phyloP scores from a whole-genome alignment of 2,888 invertebrate species.

The Clivina fossor region DNA sequence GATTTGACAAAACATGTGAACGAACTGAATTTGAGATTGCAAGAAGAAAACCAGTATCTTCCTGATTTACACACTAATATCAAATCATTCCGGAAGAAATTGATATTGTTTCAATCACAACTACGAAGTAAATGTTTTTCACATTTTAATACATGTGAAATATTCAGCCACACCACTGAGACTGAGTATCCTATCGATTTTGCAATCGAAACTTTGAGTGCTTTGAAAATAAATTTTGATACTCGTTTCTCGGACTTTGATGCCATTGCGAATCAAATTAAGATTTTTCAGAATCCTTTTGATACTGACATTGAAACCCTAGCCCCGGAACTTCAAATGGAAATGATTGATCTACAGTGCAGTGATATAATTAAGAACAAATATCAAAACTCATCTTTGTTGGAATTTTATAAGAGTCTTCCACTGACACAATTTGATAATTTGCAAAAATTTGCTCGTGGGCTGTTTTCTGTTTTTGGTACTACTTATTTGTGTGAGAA shows the following conservation, averaged over 20 bases:
- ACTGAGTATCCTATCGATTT: slow-evolving; percentile 41
- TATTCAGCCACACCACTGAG: slow-evolving; percentile 41
- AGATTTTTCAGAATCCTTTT: slow-evolving; percentile 38
- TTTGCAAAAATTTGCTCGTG: slow-evolving; percentile 40
- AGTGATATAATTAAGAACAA: slow-evolving; percentile 38
- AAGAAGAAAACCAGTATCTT: slow-evolving; percentile 42
- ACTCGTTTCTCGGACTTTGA: slow-evolving; percentile 40
- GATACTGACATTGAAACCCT: slow-evolving; percentile 37
- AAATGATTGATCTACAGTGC: slow-evolving; percentile 39
- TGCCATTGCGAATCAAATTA: slow-evolving; percentile 37
- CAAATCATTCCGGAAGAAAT: slow-evolving; percentile 39
- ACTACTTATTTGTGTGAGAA: slow-evolving; percentile 37
- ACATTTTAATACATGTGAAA: slow-evolving; percentile 42
- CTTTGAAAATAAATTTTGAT: slow-evolving; percentile 42
- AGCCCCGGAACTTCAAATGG: slow-evolving; percentile 39
- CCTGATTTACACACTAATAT: slow-evolving; percentile 42
- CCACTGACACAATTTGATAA: slow-evolving; percentile 40
- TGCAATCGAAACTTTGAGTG: slow-evolving; percentile 41
- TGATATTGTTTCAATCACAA: slow-evolving; percentile 38
- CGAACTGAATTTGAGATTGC: slow-evolving; percentile 41
- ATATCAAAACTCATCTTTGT: slow-evolving; percentile 34
- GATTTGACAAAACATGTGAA: slow-evolving; percentile 40
- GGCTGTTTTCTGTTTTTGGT: slow-evolving; percentile 35
- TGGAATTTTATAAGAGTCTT: slow-evolving; percentile 36
- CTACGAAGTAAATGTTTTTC: slow-evolving; percentile 38